phyloP scores from a whole-genome alignment of 2,113 vertebrate species.

The Atrichornis clamosus region DNA sequence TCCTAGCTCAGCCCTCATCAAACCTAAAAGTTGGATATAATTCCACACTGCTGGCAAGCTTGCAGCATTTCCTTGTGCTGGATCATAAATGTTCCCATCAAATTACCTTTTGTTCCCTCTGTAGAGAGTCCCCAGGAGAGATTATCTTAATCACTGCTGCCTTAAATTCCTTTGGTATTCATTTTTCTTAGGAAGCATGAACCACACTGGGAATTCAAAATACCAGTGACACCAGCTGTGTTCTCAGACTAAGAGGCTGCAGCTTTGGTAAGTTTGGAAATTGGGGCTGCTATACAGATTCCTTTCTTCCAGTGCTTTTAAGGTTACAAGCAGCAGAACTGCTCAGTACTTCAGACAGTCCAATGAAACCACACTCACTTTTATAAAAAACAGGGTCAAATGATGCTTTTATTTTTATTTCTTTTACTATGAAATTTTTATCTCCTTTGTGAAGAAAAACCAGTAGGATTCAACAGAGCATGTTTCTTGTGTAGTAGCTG shows the following conservation, averaged over 20 bases:
- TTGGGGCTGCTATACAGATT: neutral
- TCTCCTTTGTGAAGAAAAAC: neutral
- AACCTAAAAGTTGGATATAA: neutral
- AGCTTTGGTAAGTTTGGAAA: neutral
- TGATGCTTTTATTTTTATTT: neutral
- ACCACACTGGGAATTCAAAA: neutral
- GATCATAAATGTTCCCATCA: neutral
- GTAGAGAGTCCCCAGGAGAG: neutral
- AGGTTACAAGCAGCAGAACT: neutral
- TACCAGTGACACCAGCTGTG: neutral
- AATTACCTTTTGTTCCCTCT: neutral
- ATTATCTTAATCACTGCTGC: neutral
- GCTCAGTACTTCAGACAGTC: neutral
- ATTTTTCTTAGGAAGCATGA: neutral
- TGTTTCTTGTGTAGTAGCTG: neutral
- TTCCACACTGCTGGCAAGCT: neutral
- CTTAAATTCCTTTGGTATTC: neutral
- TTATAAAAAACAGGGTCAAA: neutral
- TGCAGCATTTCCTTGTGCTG: neutral
- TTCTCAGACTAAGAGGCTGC: neutral
- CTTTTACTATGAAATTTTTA: neutral
- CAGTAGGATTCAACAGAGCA: neutral
- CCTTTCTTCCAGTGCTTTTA: neutral
- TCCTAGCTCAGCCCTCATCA: neutral
- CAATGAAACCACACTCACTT: neutral